Evolutionary conservation across 2,797 vertebrate genomes (phyloP).

Genomic region (Urocyon cinereoargenteus): DNA sequence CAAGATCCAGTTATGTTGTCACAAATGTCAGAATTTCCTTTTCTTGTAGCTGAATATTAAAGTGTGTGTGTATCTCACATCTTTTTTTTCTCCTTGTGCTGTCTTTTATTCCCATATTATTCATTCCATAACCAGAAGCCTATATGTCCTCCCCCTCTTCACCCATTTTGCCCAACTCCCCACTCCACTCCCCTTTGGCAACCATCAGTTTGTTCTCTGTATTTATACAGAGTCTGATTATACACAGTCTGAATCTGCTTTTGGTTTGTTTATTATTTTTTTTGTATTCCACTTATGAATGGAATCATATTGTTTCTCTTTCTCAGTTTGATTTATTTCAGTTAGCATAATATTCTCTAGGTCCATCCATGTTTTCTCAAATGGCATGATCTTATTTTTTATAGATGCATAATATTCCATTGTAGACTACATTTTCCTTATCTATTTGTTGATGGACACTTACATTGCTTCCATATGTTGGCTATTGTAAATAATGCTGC

Average conservation of each 20-base stretch:
- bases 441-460: background rate
- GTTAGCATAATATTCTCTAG: background rate
- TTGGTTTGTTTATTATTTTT: no score
- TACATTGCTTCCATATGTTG: background rate
- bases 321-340: background rate
- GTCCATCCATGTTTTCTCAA: background rate
- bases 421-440: background rate
- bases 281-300: no score
- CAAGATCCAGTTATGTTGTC: background rate
- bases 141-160: background rate
- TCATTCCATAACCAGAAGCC: background rate
- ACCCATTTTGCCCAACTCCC: background rate
- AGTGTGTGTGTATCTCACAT: background rate
- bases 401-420: background rate
- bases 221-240: no score
- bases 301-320: background rate
- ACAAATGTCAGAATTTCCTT: background rate
- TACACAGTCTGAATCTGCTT: no score
- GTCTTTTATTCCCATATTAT: background rate
- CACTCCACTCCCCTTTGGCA: background rate
- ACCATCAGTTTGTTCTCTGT: no score
- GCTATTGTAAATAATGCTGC: background rate
- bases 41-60: background rate
- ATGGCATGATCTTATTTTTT: background rate
- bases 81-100: background rate